Evolutionary conservation across 2,797 vertebrate genomes (phyloP), one percentile per base, ranked within the genome.

Genomic region (Eutrigla gurnardus): DNA sequence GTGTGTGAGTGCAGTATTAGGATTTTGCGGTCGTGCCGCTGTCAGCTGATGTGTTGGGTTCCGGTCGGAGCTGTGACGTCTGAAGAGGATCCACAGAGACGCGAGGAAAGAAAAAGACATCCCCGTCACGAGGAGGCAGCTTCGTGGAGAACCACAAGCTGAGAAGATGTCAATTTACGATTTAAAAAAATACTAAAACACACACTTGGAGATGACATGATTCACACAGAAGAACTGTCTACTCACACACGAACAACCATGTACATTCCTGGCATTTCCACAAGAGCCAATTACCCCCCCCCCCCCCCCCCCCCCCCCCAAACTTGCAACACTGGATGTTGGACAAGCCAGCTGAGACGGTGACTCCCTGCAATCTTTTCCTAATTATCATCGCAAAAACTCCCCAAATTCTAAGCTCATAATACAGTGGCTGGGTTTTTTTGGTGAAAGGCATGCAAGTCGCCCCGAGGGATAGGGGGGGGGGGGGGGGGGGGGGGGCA

Each of bases 201-300:
- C 45, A 60, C 50, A 47, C 35, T 71, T 7, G 11, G 57, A 74
- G 65, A 64, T 13, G 53, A 65, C 70, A 66, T 62, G 55, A 47
- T 32, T 50, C 17, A 36, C 9, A 59, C 25, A 63, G 14, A 70
- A 65, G 75, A 77, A 81, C 60, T 43, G 70, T 77, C 60, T 81
- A 73, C 15, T 36, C 58, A 70, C 74, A 80, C 61, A 61, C 67
- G 54, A 78, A 80, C 65, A 66, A 87, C 86, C 90, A 70, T 83
- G 83, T 62, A 75, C 88, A 93, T 92, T 91, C 86, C 77, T 91
- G 73, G 74, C 83, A 88, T 87, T 90, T 87, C 83, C 62, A 62
- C 76, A 65, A 75, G 68, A 81, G 76, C 78, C 84, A 90, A 91
- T 91, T 87, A 89, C 64, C 1, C 25, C 2, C 25, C 25, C 64